Evolutionary conservation across 2,797 vertebrate genomes (phyloP).

Genomic region (Emys orbicularis): DNA sequence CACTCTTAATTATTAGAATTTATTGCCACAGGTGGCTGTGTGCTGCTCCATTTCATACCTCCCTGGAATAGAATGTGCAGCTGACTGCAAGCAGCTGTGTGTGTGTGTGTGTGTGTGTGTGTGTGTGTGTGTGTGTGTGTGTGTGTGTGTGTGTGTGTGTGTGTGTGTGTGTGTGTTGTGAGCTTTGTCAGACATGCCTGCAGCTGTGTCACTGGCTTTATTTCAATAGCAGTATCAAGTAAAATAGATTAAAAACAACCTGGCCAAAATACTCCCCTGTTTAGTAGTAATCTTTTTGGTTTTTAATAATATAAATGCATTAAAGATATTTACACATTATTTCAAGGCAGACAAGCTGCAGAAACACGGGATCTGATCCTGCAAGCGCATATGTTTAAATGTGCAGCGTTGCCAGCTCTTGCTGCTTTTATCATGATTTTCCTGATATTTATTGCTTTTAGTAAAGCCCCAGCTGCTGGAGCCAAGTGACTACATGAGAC

Average conservation of each 20-base stretch:
- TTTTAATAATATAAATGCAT: not conserved
- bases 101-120: not conserved
- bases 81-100: slow-evolving; percentile 63
- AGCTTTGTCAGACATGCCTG: not conserved
- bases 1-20: not conserved
- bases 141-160: not conserved
- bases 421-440: not conserved
- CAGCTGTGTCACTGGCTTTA: slow-evolving; percentile 27
- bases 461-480: not conserved
- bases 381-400: not conserved
- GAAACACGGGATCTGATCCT: not conserved
- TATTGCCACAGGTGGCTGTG: slow-evolving; percentile 56
- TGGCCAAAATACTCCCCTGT: not conserved
- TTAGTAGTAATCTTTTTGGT: not conserved
- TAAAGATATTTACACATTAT: not conserved
- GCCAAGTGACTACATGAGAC: fast-evolving
- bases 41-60: not conserved
- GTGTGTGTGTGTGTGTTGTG: not conserved
- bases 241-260: not conserved
- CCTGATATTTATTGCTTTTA: not conserved
- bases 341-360: not conserved
- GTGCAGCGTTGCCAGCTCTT: fast-evolving
- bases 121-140: not conserved
- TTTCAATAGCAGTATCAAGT: not conserved
- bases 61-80: slow-evolving; percentile 54